These are phyloP conservation scores for Aquatica leii DNA, from an alignment of 2,888 invertebrate species.

Conservation along the genomic window DNA sequence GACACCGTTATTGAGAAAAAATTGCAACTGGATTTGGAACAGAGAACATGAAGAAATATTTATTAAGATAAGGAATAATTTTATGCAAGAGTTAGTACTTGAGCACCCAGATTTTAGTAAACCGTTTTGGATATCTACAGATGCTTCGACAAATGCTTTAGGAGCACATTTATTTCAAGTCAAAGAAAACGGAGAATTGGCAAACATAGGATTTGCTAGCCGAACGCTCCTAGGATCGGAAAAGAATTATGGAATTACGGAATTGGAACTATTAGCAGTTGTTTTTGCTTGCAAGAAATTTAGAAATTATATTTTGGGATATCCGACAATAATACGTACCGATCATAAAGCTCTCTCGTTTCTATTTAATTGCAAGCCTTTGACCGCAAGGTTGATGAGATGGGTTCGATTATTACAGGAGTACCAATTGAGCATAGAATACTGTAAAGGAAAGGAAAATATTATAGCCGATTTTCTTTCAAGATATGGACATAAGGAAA, in stretches of 20 bases:
- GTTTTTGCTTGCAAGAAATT: constrained; percentile 22
- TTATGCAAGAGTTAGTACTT: not conserved
- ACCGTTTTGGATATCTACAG: constrained; percentile 11
- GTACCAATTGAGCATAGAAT: not conserved
- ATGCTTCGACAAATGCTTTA: constrained; percentile 28
- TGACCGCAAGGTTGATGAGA: not conserved
- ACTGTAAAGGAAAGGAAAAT: not conserved
- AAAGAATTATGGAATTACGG: constrained; percentile 7
- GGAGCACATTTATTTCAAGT: constrained; percentile 18
- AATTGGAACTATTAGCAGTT: constrained; percentile 17
- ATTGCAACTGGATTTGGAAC: constrained; percentile 5
- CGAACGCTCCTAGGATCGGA: constrained; percentile 10
- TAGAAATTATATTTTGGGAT: constrained; percentile 4
- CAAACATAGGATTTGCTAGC: constrained; percentile 20
- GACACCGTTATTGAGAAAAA: constrained; percentile 6
- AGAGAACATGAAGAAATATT: not conserved
- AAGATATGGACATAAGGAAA: not conserved
- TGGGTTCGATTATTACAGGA: not conserved
- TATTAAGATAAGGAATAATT: constrained; percentile 8
- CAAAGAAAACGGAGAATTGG: not conserved
- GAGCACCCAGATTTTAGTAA: constrained; percentile 15
- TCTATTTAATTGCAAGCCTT: not conserved
- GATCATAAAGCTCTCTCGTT: not conserved
- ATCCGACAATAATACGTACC: not conserved
- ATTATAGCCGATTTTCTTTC: not conserved